Evolutionary conservation across 2,888 invertebrate genomes (phyloP), one percentile per base, ranked within the genome.

Genomic region (Biston stratarius): DNA sequence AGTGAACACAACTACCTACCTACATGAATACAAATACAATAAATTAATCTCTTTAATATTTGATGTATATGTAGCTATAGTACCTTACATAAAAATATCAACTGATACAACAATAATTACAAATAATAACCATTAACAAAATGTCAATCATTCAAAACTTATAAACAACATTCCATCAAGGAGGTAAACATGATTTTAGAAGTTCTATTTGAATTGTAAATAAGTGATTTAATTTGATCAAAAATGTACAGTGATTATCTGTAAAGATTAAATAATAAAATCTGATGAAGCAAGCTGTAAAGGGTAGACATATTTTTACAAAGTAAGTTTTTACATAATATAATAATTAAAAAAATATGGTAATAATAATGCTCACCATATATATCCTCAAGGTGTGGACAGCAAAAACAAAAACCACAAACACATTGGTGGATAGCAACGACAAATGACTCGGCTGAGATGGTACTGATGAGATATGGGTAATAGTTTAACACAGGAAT

Each of bases 31-130:
- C 82, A 85, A 83, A 86, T 86, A 89, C 83, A 91, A 90, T 92
- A 94, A 92, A 90, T 92, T 92, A 94, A 93, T 92, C 93, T 93
- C 92, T 86, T 87, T 77, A 80, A 83, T 83, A 85, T 79, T 86
- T 86, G 77, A 85, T 87, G 84, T 85, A 86, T 24, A 78, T 87
- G 84, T 85, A 86, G 78, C 81, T 85, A 80, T 74, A 67, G 81
- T 83, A 84, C 74, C 86, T 84, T 86, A 91, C 82, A 86, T 89
- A 88, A 87, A 79, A 94, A 93, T 94, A 93, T 94, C 93, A 92
- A 90, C 83, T 84, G 86, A 89, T 89, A 87, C 83, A 92, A 90
- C 88, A 88, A 87, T 84, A 84, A 75, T 79, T 87, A 84, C 83
- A 85, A 86, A 89, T 83, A 86, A 89, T 52, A 91, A 87, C 83